phyloP scores from a whole-genome alignment of 2,888 invertebrate species.

The Parnassius smintheus region DNA sequence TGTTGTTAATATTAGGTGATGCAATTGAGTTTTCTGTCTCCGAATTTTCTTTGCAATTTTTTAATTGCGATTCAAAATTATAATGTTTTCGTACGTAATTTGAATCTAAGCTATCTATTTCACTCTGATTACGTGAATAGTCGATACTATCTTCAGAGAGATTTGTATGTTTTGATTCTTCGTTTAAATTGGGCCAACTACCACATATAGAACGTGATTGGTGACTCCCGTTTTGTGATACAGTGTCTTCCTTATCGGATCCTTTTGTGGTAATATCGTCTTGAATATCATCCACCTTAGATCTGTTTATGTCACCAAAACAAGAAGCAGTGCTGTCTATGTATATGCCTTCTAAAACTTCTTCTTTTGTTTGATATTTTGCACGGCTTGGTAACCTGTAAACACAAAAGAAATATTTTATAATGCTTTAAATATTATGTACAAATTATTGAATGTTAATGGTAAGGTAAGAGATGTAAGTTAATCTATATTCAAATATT shows the following conservation, averaged over 20 bases:
- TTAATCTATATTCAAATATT: not conserved
- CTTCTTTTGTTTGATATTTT: conserved; percentile 76
- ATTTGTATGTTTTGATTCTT: conserved; percentile 66
- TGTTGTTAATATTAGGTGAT: conserved; percentile 62
- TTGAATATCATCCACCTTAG: conserved; percentile 53
- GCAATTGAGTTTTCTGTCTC: conserved; percentile 65
- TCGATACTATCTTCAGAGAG: conserved; percentile 75
- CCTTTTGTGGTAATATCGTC: conserved; percentile 50
- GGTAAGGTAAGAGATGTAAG: too few relatives aligned
- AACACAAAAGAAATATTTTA: conserved; percentile 29
- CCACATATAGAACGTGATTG: conserved; percentile 67
- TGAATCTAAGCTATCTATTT: conserved; percentile 81
- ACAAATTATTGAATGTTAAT: too few relatives aligned
- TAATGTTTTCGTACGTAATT: conserved; percentile 81
- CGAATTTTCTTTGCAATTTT: conserved; percentile 71
- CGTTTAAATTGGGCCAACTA: conserved; percentile 74
- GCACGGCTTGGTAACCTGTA: conserved; percentile 74
- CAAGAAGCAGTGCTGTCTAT: conserved; percentile 77
- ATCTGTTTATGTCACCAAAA: conserved; percentile 74
- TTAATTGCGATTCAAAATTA: conserved; percentile 72
- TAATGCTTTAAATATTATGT: too few relatives aligned
- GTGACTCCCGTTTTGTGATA: conserved; percentile 61
- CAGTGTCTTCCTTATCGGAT: conserved; percentile 60
- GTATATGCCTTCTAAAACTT: conserved; percentile 75
- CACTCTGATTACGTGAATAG: conserved; percentile 76